Base-by-base conservation (phyloP, 2,113 vertebrate genomes). In the Cinclus cinclus region DNA sequence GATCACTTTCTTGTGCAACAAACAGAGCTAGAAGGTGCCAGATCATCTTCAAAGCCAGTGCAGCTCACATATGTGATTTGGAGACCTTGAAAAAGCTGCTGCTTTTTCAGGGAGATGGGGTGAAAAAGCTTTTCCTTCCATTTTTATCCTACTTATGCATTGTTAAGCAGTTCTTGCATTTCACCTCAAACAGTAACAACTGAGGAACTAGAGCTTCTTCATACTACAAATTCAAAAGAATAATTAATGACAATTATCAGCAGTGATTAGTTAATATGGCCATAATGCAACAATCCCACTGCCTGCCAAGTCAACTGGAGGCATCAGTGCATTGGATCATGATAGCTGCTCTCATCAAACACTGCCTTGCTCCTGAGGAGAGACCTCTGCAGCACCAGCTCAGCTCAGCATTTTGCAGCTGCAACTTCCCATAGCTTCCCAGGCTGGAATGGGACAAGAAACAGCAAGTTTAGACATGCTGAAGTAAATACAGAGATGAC, bases 211-310 rank as follows among this genome's bases (percentile, higher is more conserved):
- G 83, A 78, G 52, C 39, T 77, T 71, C 70, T 50, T 92, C 79
- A 59, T 22, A 53, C 60, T 60, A 56, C 47, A 60, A 76, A 91
- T 88, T 59, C 69, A 94, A 91, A 81, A 77, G 58, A 82, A 71
- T 37, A 60, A 92, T 92, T 92, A 96, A 33, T 81, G 93, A 73
- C 35, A 80, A 78, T 95, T 91, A 94, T 28, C 76, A 94, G 60
- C 64, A 64, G 30, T 39, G 64, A 81, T 92, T 96, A 90, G 85
- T 70, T 93, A 92, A 93, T 83, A 39, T 1, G 31, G 73, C 49
- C 85, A 74, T 46, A 94, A 93, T 46, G 86, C 76, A 94, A 88
- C 79, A 83, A 88, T 96, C 79, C 71, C 85, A 90, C 75, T 67
- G 79, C 80, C 93, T 88, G 79, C n/a, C 92, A 89, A 89, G 68